Evolutionary conservation across 2,113 vertebrate genomes (phyloP).

Genomic region (Mungos mungo): DNA sequence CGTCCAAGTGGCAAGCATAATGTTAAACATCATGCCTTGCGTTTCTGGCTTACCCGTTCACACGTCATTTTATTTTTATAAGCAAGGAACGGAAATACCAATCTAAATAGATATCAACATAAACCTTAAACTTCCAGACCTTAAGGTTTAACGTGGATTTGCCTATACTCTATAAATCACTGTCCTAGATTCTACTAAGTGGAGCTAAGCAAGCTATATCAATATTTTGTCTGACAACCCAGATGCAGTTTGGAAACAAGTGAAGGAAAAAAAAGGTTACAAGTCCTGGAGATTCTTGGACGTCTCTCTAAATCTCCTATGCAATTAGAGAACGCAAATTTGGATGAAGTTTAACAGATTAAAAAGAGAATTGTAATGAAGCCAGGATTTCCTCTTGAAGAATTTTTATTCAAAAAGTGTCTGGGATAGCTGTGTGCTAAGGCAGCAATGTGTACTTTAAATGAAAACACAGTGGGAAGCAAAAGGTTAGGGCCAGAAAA

Average conservation of each 20-base stretch:
- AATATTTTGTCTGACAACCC: conserved; percentile 79
- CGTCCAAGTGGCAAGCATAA: not conserved
- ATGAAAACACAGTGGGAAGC: conserved; percentile 7
- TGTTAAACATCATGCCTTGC: conserved; percentile 40
- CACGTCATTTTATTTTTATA: conserved; percentile 73
- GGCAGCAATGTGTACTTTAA: conserved; percentile 38
- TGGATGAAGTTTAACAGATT: conserved; percentile 70
- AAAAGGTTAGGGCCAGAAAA: not conserved
- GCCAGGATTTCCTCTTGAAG: conserved; percentile 66
- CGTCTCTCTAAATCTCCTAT: conserved; percentile 71
- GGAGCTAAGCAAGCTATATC: conserved; percentile 68
- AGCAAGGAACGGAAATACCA: conserved; percentile 70
- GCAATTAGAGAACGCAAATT: conserved; percentile 74
- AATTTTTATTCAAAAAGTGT: conserved; percentile 66
- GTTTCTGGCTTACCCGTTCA: conserved; percentile 43
- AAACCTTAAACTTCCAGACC: conserved; percentile 63
- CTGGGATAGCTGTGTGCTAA: conserved; percentile 57
- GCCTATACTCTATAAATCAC: conserved; percentile 61
- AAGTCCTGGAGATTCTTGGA: conserved; percentile 71
- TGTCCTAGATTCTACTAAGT: conserved; percentile 54
- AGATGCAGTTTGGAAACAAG: conserved; percentile 68
- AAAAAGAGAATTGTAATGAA: conserved; percentile 67
- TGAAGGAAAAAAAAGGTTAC: conserved; percentile 71
- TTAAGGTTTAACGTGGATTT: conserved; percentile 63
- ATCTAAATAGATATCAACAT: conserved; percentile 55